phyloP scores from a whole-genome alignment of 2,888 invertebrate species.

The Phalera bucephala region DNA sequence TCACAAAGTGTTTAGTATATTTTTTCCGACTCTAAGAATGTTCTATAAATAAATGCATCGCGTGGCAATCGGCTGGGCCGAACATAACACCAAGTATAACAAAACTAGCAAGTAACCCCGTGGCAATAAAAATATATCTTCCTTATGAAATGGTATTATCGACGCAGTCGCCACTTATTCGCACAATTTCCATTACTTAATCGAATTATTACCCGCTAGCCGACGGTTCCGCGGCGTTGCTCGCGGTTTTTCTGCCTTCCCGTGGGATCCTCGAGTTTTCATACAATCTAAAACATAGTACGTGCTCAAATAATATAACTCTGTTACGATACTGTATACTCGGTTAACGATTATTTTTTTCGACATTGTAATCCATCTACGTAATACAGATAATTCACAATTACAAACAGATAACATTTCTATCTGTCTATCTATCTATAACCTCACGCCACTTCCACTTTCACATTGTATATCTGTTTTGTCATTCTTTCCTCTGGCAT shows the following conservation, averaged over 20 bases:
- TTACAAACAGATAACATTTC: too few relatives aligned
- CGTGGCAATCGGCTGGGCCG: constrained; percentile 14
- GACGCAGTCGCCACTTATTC: constrained; percentile 24
- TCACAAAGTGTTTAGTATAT: too few relatives aligned
- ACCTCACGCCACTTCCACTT: too few relatives aligned
- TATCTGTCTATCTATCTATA: too few relatives aligned
- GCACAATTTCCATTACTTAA: constrained; percentile 31
- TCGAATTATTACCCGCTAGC: constrained; percentile 32
- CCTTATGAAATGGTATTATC: constrained; percentile 20
- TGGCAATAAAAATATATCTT: constrained; percentile 16
- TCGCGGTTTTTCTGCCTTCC: constrained; percentile 26
- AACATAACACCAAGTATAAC: constrained; percentile 16
- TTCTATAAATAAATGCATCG: constrained; percentile 27
- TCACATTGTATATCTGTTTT: too few relatives aligned
- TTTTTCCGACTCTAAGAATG: constrained; percentile 19
- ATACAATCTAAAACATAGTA: constrained; percentile 15
- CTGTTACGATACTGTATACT: too few relatives aligned
- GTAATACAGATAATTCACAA: too few relatives aligned
- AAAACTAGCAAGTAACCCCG: constrained; percentile 7
- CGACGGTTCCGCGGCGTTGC: constrained; percentile 26
- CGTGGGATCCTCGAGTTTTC: constrained; percentile 31
- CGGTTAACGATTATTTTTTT: too few relatives aligned
- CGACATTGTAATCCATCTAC: too few relatives aligned
- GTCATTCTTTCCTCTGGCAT: too few relatives aligned
- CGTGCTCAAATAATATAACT: too few relatives aligned